Conservation (phyloP, 2,797 vertebrate species). For the Eupleurogrammus muticus region DNA sequence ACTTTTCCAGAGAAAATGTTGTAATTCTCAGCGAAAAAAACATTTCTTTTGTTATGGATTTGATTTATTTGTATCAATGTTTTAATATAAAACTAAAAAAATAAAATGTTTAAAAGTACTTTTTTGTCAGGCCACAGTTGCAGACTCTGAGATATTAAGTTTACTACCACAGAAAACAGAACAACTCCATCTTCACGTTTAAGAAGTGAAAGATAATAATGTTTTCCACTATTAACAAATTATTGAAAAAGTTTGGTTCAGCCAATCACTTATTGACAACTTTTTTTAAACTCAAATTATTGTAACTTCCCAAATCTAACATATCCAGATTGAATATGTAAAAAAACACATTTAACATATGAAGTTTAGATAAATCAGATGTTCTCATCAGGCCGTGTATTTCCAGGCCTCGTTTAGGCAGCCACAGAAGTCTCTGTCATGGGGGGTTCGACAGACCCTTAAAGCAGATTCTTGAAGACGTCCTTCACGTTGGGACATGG, state of each 20-base stretch:
- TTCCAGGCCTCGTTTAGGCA: slow-evolving; percentile 23
- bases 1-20: not conserved
- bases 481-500: slow-evolving; percentile 72
- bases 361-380: slow-evolving; percentile 1
- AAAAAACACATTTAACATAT: no score
- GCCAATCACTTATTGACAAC: no score
- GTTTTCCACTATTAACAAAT: not conserved
- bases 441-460: slow-evolving; percentile 31
- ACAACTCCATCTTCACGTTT: no score
- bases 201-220: no score
- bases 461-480: slow-evolving; percentile 58
- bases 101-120: no score
- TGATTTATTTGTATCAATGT: no score
- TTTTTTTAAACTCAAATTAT: no score
- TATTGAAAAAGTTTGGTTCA: not conserved
- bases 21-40: not conserved
- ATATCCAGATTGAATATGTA: not conserved
- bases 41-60: not conserved
- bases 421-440: slow-evolving; percentile 23
- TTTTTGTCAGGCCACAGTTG: not conserved
- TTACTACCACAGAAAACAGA: not conserved
- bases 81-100: no score
- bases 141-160: not conserved
- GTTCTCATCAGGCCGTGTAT: slow-evolving; percentile 10
- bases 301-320: not conserved